A percentile compares a stretch with the other conserved stretches of the same genome.
phyloP scores from a whole-genome alignment of 2,888 invertebrate species.

The Onthophagus sagittarius region DNA sequence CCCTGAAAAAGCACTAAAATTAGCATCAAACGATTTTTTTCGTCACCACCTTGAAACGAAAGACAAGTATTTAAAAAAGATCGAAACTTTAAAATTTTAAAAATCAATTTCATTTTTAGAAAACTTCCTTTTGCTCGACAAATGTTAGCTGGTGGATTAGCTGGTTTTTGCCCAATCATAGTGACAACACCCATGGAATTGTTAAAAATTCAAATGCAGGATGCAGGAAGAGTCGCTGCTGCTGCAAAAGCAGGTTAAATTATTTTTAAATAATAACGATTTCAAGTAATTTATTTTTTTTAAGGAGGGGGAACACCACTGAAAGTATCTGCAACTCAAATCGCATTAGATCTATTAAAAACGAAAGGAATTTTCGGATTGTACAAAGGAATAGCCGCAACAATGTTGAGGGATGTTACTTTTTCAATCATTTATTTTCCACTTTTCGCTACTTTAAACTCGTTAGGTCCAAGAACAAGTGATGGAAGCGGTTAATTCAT shows the following conservation, averaged over 20 bases:
- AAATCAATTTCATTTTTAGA: conserved; percentile 27
- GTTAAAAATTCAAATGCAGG: conserved; percentile 97
- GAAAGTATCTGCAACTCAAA: conserved; percentile 72
- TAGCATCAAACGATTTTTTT: conserved; percentile 97
- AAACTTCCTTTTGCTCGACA: conserved; percentile 73
- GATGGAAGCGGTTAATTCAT: conserved; percentile 57
- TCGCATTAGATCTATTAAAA: conserved; percentile 71
- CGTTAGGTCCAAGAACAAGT: conserved; percentile 71
- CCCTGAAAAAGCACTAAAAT: conserved; percentile 98
- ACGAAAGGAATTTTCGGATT: conserved; percentile 89
- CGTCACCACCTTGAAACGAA: conserved; percentile 74
- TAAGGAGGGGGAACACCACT: conserved; percentile 63
- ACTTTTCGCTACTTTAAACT: conserved; percentile 89
- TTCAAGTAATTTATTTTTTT: conserved; percentile 15
- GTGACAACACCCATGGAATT: conserved; percentile 99
- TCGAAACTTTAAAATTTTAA: conserved; percentile 61
- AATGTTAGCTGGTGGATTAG: conserved; percentile 90
- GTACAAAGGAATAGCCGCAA: conserved; percentile 92
- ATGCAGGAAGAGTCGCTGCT: conserved; percentile 83
- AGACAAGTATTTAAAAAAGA: conserved; percentile 61
- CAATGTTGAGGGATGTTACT: conserved; percentile 87
- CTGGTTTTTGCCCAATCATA: conserved; percentile 94
- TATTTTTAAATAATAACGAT: neutral
- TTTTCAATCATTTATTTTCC: conserved; percentile 98
- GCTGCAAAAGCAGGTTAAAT: conserved; percentile 61